These are phyloP conservation scores for Drosophila pachea DNA, from an alignment of 1,140 invertebrate genomes.

Conservation along the genomic window DNA sequence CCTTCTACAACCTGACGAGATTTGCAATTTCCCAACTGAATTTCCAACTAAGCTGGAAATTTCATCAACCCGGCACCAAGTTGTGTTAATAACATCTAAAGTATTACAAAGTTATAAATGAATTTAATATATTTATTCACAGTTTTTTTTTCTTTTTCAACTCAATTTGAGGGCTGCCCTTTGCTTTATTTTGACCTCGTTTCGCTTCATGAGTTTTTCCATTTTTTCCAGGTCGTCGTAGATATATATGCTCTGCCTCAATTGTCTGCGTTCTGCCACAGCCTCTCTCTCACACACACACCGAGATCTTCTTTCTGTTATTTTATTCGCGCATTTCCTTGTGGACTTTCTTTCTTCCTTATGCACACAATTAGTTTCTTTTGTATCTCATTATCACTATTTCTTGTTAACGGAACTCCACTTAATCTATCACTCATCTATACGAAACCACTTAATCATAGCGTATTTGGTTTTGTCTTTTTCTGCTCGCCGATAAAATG, in stretches of 20 bases:
- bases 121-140: slow-evolving; percentile 6
- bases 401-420: slow-evolving; percentile 1
- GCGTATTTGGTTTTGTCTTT: not conserved
- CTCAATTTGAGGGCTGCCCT: not conserved
- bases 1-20: slow-evolving; percentile 1
- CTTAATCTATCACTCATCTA: not conserved
- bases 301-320: not conserved
- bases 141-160: not conserved
- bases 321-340: not conserved
- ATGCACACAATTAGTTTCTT: slow-evolving; percentile 7
- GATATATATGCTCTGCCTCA: not conserved
- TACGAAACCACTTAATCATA: not conserved
- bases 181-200: slow-evolving; percentile 11
- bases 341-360: not conserved
- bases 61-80: slow-evolving; percentile 1
- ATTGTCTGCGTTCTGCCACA: slow-evolving; percentile 6
- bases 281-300: not conserved
- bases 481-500: not conserved
- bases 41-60: slow-evolving; percentile 9
- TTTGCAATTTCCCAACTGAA: slow-evolving; percentile 7
- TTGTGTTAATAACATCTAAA: slow-evolving; percentile 17
- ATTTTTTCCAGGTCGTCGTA: slow-evolving; percentile 1
- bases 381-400: slow-evolving; percentile 19
- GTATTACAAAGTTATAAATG: slow-evolving; percentile 17
- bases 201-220: not conserved